Evolutionary conservation across 92 coral and sea anemone genomes (phyloP).

Genomic region (Umimayanthus chanpuru): DNA sequence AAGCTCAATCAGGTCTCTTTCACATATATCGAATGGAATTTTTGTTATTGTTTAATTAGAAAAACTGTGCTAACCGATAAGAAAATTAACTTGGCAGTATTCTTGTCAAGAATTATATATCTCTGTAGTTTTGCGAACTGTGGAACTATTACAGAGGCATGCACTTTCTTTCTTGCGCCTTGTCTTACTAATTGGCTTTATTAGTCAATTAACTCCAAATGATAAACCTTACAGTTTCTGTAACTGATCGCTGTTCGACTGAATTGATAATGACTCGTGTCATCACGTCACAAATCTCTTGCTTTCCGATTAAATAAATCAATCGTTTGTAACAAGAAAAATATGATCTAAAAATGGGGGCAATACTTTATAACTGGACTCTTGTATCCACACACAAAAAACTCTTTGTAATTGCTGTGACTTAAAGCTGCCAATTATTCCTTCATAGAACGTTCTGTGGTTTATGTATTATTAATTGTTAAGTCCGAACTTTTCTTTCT

Average conservation of each 20-base stretch:
- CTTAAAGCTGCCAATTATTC: background rate
- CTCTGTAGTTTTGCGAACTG: background rate
- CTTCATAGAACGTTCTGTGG: background rate
- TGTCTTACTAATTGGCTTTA: background rate
- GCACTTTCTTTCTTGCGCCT: background rate
- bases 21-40: background rate
- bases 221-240: background rate
- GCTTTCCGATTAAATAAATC: background rate
- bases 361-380: background rate
- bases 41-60: background rate
- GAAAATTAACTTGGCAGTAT: background rate
- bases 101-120: background rate
- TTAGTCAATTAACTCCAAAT: background rate
- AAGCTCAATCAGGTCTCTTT: background rate
- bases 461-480: constrained; percentile 22
- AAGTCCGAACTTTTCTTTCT: background rate
- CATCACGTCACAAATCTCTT: background rate
- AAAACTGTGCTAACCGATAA: background rate
- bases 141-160: background rate
- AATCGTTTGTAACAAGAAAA: background rate
- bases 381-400: no score
- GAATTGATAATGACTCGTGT: constrained; percentile 12
- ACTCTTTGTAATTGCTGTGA: background rate
- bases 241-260: constrained; percentile 5
- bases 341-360: background rate